Percentiles rank a stretch among this genome's conserved stretches.
These are phyloP conservation scores for Phalacrocorax brasilianus DNA, from an alignment of 2,113 vertebrate species.

Conservation along the genomic window DNA sequence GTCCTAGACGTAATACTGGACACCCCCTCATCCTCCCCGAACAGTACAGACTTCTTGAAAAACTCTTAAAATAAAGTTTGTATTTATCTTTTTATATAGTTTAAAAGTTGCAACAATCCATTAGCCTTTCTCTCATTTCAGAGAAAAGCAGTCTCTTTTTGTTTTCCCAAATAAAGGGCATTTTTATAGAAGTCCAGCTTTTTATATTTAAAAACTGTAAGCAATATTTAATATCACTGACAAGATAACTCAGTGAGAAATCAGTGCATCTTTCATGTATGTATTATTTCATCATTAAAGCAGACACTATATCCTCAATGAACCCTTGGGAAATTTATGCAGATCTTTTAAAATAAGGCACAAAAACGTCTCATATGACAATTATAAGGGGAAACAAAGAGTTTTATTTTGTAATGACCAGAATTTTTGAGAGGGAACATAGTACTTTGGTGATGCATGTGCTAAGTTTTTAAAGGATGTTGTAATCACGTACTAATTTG, in stretches of 20 bases:
- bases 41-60: neutral
- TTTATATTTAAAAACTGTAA: neutral
- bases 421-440: neutral
- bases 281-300: neutral
- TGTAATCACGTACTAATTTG: neutral
- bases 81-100: neutral
- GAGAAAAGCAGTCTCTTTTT: neutral
- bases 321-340: neutral
- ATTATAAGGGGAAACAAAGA: neutral
- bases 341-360: neutral
- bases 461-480: neutral
- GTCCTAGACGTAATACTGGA: neutral
- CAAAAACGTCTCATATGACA: neutral
- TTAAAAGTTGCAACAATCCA: neutral
- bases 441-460: neutral
- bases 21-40: neutral
- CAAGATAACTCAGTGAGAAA: neutral
- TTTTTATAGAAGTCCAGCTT: neutral
- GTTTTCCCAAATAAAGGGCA: neutral
- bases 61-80: neutral
- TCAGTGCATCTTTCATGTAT: neutral
- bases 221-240: neutral
- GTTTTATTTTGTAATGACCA: neutral
- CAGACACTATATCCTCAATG: neutral
- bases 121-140: neutral